Percentiles rank a stretch among this genome's conserved stretches.
Conservation (phyloP, 2,113 vertebrate genomes). For the Marmota monax region DNA sequence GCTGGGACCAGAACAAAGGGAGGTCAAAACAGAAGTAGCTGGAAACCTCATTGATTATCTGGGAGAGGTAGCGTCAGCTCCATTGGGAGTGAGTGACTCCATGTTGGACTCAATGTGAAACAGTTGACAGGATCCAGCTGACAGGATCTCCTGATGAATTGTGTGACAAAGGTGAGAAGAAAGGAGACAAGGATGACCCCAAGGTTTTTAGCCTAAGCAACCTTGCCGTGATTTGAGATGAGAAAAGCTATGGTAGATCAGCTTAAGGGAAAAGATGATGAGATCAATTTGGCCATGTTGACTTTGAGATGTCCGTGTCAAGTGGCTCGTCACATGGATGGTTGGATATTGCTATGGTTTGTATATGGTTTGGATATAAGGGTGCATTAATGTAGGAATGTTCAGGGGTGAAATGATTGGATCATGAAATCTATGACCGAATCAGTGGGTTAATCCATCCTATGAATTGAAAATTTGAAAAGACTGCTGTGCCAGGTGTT, state of each 20-base stretch:
- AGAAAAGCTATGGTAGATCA: background rate
- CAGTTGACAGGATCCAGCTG: background rate
- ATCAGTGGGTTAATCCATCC: no score
- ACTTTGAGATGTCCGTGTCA: background rate
- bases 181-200: background rate
- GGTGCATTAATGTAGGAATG: no score
- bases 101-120: background rate
- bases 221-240: background rate
- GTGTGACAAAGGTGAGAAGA: background rate
- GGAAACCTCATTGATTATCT: background rate
- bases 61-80: background rate
- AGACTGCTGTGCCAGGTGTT: no score
- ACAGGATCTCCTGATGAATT: background rate
- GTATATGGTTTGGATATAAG: no score
- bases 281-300: background rate
- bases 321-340: background rate
- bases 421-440: no score
- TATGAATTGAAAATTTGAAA: no score
- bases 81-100: background rate
- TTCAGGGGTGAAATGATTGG: no score
- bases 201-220: background rate
- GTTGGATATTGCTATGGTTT: background rate
- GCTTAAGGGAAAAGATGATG: background rate
- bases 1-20: background rate
- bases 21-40: background rate